Percentiles rank a stretch among this genome's conserved stretches.
Conservation (phyloP, 2,888 invertebrate genomes). For the Synergus umbraculus region DNA sequence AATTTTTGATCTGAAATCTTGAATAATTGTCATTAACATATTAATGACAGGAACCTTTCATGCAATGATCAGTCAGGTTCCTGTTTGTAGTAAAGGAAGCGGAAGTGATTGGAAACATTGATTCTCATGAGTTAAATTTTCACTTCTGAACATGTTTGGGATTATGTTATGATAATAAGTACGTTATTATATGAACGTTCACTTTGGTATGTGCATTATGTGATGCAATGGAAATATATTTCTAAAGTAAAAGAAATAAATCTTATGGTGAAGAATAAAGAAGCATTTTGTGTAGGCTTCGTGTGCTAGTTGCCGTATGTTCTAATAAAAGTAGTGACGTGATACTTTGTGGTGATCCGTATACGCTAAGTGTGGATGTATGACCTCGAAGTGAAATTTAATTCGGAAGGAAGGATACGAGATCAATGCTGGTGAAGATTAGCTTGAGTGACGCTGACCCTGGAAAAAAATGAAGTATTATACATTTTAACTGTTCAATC, state of each 20-base stretch:
- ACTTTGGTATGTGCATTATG: constrained; percentile 2
- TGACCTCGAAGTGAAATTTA: constrained; percentile 21
- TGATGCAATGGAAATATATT: constrained; percentile 16
- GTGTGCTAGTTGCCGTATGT: constrained; percentile 16
- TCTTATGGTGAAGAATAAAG: constrained; percentile 37
- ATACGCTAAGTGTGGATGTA: neutral
- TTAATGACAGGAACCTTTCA: neutral
- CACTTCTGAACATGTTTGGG: constrained; percentile 19
- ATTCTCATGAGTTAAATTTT: constrained; percentile 9
- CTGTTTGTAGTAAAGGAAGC: constrained; percentile 26
- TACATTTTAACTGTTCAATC: neutral
- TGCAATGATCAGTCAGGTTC: neutral
- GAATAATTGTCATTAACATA: neutral
- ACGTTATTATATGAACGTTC: constrained; percentile 18
- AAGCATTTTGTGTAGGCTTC: constrained; percentile 23
- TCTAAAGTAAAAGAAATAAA: neutral
- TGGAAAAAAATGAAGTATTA: constrained; percentile 16
- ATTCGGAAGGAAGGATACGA: constrained; percentile 34
- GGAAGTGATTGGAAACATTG: constrained; percentile 23
- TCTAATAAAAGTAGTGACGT: constrained; percentile 39
- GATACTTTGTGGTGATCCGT: constrained; percentile 20
- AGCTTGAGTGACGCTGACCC: neutral
- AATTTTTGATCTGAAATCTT: neutral
- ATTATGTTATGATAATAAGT: constrained; percentile 34
- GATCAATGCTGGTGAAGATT: constrained; percentile 19